These are phyloP conservation scores for Cryptocheilus praepositus DNA, from an alignment of 2,888 invertebrate genomes.

Conservation along the genomic window DNA sequence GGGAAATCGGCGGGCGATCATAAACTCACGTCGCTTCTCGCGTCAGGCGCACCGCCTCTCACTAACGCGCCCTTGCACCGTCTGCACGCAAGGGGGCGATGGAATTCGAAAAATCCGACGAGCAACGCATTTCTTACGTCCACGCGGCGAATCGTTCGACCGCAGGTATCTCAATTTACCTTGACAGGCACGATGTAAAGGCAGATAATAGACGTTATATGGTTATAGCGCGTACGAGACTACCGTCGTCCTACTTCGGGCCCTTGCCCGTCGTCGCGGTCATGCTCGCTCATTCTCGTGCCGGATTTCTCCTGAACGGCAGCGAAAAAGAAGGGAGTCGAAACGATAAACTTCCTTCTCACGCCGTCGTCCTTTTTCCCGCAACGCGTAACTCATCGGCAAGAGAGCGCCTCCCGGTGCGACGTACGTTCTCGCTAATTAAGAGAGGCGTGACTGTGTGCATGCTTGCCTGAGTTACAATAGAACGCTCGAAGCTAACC, in stretches of 20 bases:
- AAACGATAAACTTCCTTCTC: constrained; percentile 39
- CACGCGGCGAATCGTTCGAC: constrained; percentile 28
- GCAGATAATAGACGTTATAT: constrained; percentile 45
- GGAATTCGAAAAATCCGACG: background rate
- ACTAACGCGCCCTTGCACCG: no score
- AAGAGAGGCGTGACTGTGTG: constrained; percentile 38
- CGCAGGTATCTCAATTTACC: constrained; percentile 43
- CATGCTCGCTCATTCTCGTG: background rate
- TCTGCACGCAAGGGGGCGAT: no score
- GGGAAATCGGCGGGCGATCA: no score
- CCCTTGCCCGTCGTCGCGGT: background rate
- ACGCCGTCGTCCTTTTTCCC: constrained; percentile 36
- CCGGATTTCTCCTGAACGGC: constrained; percentile 18
- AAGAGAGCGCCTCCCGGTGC: constrained; percentile 25
- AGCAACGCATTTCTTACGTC: constrained; percentile 1
- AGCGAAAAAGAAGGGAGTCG: constrained; percentile 4
- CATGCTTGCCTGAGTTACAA: constrained; percentile 35
- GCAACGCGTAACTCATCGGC: constrained; percentile 37
- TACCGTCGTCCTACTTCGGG: constrained; percentile 3
- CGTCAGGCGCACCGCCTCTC: no score
- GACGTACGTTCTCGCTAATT: constrained; percentile 42
- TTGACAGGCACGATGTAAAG: constrained; percentile 41
- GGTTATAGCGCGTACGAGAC: constrained; percentile 21
- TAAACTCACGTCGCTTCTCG: no score
- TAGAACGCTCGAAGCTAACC: constrained; percentile 30